Percentiles rank a stretch among this genome's conserved stretches.
These are phyloP conservation scores for Aphodius granarius DNA, from an alignment of 2,888 invertebrate genomes.

Conservation along the genomic window DNA sequence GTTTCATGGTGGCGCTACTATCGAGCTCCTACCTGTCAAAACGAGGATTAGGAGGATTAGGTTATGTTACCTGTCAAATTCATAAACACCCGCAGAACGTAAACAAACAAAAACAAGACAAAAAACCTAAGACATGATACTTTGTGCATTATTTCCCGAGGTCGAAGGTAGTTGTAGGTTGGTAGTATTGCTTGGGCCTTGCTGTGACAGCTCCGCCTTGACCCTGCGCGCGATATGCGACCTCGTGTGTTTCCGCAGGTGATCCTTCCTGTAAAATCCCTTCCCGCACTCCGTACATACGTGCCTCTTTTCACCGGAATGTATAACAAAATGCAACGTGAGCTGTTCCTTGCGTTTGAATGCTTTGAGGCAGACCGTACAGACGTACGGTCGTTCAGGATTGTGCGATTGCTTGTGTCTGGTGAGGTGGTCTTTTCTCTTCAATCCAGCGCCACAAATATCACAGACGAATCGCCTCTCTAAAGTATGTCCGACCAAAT, in stretches of 20 bases:
- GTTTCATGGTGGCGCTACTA: too few species aligned
- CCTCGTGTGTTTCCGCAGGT: constrained; percentile 81
- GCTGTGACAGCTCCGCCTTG: constrained; percentile 81
- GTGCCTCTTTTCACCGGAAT: constrained; percentile 86
- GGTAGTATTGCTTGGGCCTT: constrained; percentile 48
- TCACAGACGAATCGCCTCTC: constrained; percentile 86
- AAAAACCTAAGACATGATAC: constrained; percentile 41
- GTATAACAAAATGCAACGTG: constrained; percentile 86
- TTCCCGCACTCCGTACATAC: constrained; percentile 87
- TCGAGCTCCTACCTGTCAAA: too few species aligned
- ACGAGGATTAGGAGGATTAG: too few species aligned
- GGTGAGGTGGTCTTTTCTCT: constrained; percentile 84
- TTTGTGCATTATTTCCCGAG: constrained; percentile 36
- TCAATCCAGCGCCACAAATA: constrained; percentile 85
- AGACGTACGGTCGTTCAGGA: constrained; percentile 85
- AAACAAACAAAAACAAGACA: not conserved
- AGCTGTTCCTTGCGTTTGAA: constrained; percentile 89
- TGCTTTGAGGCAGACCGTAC: constrained; percentile 84
- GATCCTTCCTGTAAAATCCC: constrained; percentile 87
- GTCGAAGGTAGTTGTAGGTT: constrained; percentile 50
- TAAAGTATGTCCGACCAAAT: constrained; percentile 83
- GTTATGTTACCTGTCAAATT: too few species aligned
- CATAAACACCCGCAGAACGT: too few species aligned
- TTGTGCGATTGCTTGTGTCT: constrained; percentile 87
- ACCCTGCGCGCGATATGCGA: constrained; percentile 84